Evolutionary conservation across 2,797 vertebrate genomes (phyloP).

Genomic region (Anas flavirostris): DNA sequence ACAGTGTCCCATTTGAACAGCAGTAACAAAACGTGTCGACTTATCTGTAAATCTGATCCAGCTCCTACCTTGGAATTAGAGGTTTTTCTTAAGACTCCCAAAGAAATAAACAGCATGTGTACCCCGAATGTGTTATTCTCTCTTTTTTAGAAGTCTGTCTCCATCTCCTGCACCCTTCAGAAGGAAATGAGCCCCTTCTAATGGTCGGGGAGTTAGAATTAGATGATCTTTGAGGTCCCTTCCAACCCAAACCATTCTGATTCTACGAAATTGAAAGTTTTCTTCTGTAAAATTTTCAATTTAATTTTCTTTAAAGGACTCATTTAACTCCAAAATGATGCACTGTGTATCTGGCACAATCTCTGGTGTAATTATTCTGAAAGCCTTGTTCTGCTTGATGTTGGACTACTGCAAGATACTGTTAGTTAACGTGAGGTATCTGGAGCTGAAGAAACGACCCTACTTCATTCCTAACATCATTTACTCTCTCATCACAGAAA

Average conservation of each 20-base stretch:
- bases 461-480: neutral
- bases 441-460: neutral
- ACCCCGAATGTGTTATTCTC: neutral
- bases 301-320: neutral
- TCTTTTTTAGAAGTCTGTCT: neutral
- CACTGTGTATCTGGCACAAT: neutral
- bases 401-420: neutral
- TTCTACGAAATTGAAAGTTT: neutral
- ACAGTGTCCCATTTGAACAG: neutral
- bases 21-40: neutral
- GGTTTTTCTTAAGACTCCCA: neutral
- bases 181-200: neutral
- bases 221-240: no score
- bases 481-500: neutral
- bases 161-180: neutral
- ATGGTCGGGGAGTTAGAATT: no score
- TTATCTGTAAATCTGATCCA: neutral
- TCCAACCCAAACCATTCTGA: no score
- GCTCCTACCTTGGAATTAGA: neutral
- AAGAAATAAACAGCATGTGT: neutral
- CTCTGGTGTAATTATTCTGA: rapidly evolving
- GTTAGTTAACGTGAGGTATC: neutral
- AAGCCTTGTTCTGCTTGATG: neutral
- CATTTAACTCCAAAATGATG: neutral
- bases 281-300: neutral